Percentiles rank a stretch among this genome's conserved stretches.
phyloP scores from a whole-genome alignment of 2,797 vertebrate genomes.

The Myotis findleyi region DNA sequence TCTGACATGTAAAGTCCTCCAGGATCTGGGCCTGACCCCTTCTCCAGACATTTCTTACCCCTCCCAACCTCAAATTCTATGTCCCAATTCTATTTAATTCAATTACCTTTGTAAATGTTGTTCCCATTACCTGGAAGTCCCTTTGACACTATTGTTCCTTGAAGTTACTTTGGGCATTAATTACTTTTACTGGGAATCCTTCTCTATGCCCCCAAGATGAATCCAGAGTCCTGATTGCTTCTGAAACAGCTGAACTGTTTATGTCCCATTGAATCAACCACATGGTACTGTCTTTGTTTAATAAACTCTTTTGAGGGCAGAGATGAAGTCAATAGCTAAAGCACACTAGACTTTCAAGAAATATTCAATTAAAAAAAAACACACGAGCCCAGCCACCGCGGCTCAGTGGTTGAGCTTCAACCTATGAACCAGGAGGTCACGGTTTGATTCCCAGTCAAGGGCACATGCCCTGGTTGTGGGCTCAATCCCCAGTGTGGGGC shows the following conservation, averaged over 20 bases:
- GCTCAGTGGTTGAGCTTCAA: not conserved
- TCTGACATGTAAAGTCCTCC: not conserved
- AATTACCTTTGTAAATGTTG: not conserved
- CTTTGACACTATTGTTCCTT: not conserved
- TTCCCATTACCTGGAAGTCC: not conserved
- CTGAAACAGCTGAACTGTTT: not conserved
- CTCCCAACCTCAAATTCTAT: not conserved
- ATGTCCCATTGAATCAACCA: not conserved
- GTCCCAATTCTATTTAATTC: not conserved
- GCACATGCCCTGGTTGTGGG: not conserved
- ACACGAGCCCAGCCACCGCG: not conserved
- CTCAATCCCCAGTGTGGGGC: not conserved
- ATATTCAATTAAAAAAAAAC: not conserved
- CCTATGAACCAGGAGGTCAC: not conserved
- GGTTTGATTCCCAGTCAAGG: not conserved
- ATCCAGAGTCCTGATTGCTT: not conserved
- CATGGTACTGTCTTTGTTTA: not conserved
- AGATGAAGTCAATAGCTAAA: not conserved
- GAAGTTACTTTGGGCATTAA: constrained; percentile 9
- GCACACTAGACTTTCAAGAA: not conserved
- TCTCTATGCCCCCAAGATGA: not conserved
- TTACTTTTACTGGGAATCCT: not conserved
- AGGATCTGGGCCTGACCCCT: not conserved
- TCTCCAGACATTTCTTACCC: not conserved
- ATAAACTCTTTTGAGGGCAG: not conserved